phyloP scores from a whole-genome alignment of 2,113 vertebrate species.

The Alligator mississippiensis region DNA sequence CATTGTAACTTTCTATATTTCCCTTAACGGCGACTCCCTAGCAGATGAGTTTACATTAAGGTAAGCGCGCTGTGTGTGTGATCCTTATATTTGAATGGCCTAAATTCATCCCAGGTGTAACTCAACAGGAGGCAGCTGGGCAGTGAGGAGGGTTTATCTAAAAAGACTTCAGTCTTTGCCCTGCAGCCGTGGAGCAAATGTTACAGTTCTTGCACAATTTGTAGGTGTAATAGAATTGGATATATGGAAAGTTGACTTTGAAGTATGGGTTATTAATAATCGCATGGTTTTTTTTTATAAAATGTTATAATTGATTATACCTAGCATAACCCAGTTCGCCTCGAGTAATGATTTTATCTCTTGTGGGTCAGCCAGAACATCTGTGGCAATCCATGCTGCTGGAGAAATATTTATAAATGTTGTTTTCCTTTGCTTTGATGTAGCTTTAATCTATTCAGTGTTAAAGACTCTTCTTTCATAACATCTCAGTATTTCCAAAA shows the following conservation, averaged over 20 bases:
- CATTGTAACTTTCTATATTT: constrained; percentile 86
- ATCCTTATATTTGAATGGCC: neutral
- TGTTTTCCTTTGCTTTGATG: neutral
- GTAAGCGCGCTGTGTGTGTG: constrained; percentile 67
- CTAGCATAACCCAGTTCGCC: neutral
- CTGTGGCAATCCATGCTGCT: rapidly evolving
- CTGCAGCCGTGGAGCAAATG: neutral
- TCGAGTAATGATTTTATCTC: neutral
- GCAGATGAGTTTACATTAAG: constrained; percentile 89
- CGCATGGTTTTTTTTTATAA: constrained; percentile 5
- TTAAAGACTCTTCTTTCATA: neutral
- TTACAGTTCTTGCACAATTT: constrained; percentile 14
- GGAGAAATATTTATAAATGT: neutral
- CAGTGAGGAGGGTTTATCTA: neutral
- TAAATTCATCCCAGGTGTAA: neutral
- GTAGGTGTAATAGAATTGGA: neutral
- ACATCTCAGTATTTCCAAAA: neutral
- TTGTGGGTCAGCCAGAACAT: neutral
- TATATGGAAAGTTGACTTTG: neutral
- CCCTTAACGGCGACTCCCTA: constrained; percentile 82
- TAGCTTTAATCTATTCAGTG: neutral
- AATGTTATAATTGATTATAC: neutral
- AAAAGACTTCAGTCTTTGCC: constrained; percentile 3
- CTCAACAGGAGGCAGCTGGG: neutral
- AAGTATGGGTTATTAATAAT: neutral